Conservation (phyloP, 2,797 vertebrate genomes). For the Anas bernieri region DNA sequence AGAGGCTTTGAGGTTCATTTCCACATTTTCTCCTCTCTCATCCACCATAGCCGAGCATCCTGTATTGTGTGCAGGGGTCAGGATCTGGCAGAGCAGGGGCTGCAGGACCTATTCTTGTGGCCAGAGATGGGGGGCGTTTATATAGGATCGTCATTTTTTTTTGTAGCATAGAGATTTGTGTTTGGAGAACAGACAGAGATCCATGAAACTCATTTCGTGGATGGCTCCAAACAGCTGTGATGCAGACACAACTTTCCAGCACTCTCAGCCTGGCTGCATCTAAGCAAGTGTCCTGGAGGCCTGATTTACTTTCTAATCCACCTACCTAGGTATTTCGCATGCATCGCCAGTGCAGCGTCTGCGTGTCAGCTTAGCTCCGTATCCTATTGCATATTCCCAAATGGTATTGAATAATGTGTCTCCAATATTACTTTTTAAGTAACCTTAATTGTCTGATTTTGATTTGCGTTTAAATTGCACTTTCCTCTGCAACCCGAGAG, state of each 20-base stretch:
- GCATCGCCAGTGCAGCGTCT: background rate
- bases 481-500: constrained; percentile 45
- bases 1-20: background rate
- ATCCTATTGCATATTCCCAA: constrained; percentile 32
- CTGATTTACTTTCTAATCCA: constrained; percentile 19
- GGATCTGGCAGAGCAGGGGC: background rate
- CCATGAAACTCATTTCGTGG: background rate
- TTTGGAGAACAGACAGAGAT: background rate
- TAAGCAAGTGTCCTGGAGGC: background rate
- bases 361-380: background rate
- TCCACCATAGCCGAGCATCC: background rate
- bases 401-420: background rate
- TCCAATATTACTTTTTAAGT: constrained; percentile 36
- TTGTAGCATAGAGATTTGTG: background rate
- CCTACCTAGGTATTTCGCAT: constrained; percentile 7
- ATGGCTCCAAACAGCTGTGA: background rate
- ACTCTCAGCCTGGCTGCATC: background rate
- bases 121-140: fast-evolving
- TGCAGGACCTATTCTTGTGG: fast-evolving
- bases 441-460: constrained; percentile 49
- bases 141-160: background rate
- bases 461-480: constrained; percentile 45
- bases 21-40: background rate
- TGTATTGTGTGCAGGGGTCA: fast-evolving
- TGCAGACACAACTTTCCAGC: background rate